Evolutionary conservation across 2,797 vertebrate species (phyloP).

Genomic region (Myotis myotis): DNA sequence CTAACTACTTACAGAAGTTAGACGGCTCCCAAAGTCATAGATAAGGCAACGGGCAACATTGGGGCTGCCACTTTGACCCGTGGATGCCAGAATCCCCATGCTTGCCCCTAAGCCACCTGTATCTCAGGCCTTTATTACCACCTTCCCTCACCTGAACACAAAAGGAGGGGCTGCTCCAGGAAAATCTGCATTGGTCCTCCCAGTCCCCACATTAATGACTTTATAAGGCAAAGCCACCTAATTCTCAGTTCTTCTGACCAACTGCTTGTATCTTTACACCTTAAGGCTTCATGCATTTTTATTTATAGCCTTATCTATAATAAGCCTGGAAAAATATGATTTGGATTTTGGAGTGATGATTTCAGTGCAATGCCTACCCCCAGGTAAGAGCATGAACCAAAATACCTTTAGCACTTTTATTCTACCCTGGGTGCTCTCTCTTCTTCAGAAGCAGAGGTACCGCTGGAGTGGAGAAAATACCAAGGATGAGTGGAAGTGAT

Average conservation of each 20-base stretch:
- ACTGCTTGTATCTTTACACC: background rate
- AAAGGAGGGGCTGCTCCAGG: background rate
- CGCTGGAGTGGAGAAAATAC: background rate
- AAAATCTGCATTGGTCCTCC: background rate
- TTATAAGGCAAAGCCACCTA: background rate
- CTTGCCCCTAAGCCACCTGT: background rate
- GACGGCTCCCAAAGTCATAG: background rate
- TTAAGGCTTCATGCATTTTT: background rate
- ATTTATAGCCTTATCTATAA: background rate
- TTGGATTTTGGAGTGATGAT: background rate
- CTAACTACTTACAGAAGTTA: background rate
- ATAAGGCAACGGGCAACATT: rapidly evolving
- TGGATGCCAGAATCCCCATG: background rate
- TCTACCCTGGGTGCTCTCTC: background rate
- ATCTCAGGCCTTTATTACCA: background rate
- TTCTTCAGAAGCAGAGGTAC: background rate
- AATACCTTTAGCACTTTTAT: background rate
- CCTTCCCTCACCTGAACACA: background rate
- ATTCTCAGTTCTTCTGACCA: background rate
- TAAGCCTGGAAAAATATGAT: background rate
- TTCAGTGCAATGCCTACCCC: background rate
- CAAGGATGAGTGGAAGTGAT: background rate
- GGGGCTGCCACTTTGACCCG: too few relatives aligned
- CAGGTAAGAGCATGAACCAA: background rate
- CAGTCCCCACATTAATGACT: background rate